Conservation (phyloP, 2,113 vertebrate species). For the Lampris megalopsis region DNA sequence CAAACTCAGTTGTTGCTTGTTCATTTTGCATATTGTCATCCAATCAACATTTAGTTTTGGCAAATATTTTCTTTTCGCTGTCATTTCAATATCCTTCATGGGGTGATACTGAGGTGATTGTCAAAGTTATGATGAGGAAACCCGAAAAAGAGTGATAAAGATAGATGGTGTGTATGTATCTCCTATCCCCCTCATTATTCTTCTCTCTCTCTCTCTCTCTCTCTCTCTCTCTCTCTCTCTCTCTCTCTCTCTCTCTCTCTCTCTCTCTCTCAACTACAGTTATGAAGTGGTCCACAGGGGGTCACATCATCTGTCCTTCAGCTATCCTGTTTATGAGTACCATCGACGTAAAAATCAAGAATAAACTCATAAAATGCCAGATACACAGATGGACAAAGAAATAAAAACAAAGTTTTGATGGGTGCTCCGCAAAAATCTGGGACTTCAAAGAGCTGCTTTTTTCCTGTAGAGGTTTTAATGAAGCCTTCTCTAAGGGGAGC, state of each 20-base stretch:
- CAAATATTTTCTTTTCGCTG: too few species aligned
- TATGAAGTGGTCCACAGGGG: constrained; percentile 44
- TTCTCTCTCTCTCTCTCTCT: background rate
- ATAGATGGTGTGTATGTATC: constrained; percentile 11
- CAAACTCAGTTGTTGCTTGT: too few species aligned
- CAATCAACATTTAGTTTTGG: too few species aligned
- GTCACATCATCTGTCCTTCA: constrained; percentile 55
- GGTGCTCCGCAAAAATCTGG: constrained; percentile 52
- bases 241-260: background rate
- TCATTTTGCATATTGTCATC: too few species aligned
- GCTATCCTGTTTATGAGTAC: constrained; percentile 36
- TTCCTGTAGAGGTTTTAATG: constrained; percentile 67
- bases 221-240: background rate
- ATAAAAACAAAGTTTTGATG: constrained; percentile 56
- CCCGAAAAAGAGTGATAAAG: constrained; percentile 4
- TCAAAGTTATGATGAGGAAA: background rate
- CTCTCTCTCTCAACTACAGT: constrained; percentile 5
- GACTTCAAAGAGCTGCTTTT: constrained; percentile 63
- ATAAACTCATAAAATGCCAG: constrained; percentile 51
- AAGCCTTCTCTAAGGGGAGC: constrained; percentile 68
- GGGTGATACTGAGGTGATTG: background rate
- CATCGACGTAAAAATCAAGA: constrained; percentile 39
- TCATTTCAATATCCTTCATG: background rate
- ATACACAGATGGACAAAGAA: constrained; percentile 53
- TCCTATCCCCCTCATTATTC: background rate